A percentile compares a stretch with the other conserved stretches of the same genome.
Conservation (phyloP, 2,797 vertebrate species). For the Acipenser ruthenus region DNA sequence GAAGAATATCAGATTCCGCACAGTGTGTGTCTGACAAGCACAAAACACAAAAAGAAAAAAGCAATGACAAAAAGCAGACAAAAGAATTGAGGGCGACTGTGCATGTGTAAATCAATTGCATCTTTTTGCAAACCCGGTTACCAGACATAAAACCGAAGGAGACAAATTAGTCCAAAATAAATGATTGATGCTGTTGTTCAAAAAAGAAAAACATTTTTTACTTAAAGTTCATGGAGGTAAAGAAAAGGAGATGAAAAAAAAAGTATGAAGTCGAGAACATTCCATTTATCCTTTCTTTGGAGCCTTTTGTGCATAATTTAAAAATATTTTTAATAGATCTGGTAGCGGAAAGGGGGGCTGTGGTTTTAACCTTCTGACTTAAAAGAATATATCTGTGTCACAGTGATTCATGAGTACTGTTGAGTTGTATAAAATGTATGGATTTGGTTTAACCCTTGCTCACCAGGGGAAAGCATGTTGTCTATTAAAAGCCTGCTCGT, state of each 20-base stretch:
- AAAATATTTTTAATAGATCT: background rate
- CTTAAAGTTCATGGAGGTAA: background rate
- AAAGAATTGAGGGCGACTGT: no score
- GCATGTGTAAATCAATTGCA: no score
- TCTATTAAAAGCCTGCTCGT: background rate
- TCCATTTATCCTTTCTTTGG: background rate
- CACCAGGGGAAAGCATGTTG: background rate
- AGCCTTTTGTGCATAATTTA: constrained; percentile 2
- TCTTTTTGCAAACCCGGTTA: no score
- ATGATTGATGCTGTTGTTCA: background rate
- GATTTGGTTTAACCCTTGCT: constrained; percentile 3
- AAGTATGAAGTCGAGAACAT: background rate
- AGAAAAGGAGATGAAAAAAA: background rate
- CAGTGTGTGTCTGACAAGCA: no score
- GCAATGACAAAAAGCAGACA: no score
- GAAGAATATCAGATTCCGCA: no score
- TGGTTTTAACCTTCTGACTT: constrained; percentile 10
- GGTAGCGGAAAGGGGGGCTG: background rate
- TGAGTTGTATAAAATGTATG: background rate
- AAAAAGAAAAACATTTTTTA: background rate
- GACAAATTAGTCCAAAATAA: background rate
- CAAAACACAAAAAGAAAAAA: no score
- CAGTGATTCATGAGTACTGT: constrained; percentile 1
- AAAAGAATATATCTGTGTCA: constrained; percentile 6
- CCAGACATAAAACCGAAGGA: no score